phyloP scores from a whole-genome alignment of 30 jellyfish, hydroid and myxozoan genomes.

The Hydra vulgaris region DNA sequence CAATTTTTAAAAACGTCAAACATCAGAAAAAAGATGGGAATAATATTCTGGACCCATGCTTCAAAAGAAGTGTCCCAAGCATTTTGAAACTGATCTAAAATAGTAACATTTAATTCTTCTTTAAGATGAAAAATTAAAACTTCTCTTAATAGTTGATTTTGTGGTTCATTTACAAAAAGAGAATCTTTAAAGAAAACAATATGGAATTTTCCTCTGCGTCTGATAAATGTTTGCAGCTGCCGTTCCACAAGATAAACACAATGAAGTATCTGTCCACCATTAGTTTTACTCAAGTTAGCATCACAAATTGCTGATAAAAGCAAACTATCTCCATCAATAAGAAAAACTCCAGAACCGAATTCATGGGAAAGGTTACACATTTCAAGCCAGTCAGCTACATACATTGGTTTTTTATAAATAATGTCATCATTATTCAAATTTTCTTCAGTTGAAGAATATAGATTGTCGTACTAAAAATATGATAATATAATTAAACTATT shows the following conservation, averaged over 20 bases:
- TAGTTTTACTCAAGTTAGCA: background rate
- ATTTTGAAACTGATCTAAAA: background rate
- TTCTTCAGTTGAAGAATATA: too few species aligned
- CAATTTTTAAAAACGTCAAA: background rate
- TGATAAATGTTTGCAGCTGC: background rate
- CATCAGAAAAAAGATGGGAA: conserved; percentile 10
- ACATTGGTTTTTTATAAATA: too few species aligned
- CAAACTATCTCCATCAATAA: conserved; percentile 19
- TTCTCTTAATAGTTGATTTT: background rate
- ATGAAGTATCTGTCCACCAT: conserved; percentile 19
- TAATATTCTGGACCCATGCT: background rate
- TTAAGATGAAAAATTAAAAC: conserved; percentile 5
- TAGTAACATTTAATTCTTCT: background rate
- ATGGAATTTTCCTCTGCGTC: background rate
- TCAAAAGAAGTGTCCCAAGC: conserved; percentile 4
- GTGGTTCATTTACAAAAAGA: background rate
- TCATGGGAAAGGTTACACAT: background rate
- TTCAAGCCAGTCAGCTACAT: background rate
- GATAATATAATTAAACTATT: too few species aligned
- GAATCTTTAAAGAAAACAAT: background rate
- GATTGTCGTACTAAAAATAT: too few species aligned
- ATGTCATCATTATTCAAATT: too few species aligned
- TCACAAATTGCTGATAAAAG: background rate
- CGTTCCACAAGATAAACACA: conserved; percentile 12
- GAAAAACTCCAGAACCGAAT: background rate